Conservation (phyloP, 2,113 vertebrate species). For the Marcusenius ussheri region DNA sequence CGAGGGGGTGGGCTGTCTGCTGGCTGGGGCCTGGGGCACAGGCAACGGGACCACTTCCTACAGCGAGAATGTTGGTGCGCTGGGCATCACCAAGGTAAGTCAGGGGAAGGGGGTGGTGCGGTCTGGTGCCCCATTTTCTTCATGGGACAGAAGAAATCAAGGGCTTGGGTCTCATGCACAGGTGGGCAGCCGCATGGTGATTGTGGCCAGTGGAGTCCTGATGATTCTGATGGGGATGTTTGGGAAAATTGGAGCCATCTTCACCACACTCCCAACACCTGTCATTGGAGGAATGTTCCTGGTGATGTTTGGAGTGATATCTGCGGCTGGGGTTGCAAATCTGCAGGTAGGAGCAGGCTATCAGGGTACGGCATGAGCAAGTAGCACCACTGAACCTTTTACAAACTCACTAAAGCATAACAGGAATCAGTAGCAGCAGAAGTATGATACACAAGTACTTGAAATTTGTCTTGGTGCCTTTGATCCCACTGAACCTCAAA, state of each 20-base stretch:
- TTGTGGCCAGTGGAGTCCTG: conserved; percentile 67
- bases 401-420: neutral
- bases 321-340: conserved; percentile 81
- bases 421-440: neutral
- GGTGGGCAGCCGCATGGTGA: conserved; percentile 92
- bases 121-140: neutral
- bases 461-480: neutral
- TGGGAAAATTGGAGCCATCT: conserved; percentile 78
- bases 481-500: neutral
- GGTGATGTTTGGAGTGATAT: conserved; percentile 88
- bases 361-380: too few species aligned
- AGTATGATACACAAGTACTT: neutral
- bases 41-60: conserved; percentile 91
- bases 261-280: conserved; percentile 83
- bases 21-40: conserved; percentile 89
- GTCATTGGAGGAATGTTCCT: conserved; percentile 90
- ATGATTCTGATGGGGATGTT: conserved; percentile 80
- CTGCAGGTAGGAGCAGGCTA: conserved; percentile 68
- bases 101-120: neutral
- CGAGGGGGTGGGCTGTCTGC: conserved; percentile 84
- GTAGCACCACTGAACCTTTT: neutral
- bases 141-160: neutral
- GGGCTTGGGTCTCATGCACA: conserved; percentile 35
- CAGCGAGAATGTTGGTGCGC: conserved; percentile 86
- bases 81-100: conserved; percentile 87